Conservation (phyloP, 2,797 vertebrate species). For the Halcyon leucocephala region DNA sequence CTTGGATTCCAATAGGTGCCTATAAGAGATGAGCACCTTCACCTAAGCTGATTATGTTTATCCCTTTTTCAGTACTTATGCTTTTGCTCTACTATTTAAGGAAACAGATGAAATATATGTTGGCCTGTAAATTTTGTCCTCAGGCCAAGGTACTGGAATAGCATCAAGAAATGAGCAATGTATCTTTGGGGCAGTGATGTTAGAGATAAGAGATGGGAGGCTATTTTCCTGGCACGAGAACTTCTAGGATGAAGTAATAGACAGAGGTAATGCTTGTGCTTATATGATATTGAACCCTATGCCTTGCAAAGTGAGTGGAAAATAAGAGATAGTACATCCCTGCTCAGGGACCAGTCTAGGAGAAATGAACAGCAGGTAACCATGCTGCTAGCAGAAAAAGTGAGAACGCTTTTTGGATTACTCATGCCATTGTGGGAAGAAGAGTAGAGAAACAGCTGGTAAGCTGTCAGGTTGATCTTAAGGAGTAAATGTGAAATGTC, state of each 20-base stretch:
- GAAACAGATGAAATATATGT: neutral
- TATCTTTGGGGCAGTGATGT: neutral
- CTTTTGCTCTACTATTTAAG: neutral
- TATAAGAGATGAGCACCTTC: neutral
- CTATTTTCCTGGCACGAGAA: neutral
- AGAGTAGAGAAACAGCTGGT: conserved; percentile 78
- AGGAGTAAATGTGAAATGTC: conserved; percentile 70
- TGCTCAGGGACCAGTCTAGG: conserved; percentile 17
- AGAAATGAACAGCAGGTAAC: conserved; percentile 69
- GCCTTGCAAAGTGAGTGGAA: conserved; percentile 32
- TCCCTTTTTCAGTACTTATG: neutral
- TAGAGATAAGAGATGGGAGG: neutral
- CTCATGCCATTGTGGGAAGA: conserved; percentile 72
- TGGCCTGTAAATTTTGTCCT: neutral
- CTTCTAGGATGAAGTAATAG: neutral
- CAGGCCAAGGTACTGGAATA: neutral
- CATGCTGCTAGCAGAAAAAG: conserved; percentile 62
- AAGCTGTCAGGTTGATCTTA: conserved; percentile 76
- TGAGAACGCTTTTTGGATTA: conserved; percentile 63
- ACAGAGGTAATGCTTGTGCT: neutral
- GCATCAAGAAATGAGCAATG: neutral
- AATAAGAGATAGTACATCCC: neutral
- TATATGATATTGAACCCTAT: neutral
- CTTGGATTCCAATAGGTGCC: neutral
- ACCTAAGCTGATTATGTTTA: neutral